These are phyloP conservation scores for Furcula furcula DNA, from an alignment of 2,888 invertebrate genomes.

Conservation along the genomic window DNA sequence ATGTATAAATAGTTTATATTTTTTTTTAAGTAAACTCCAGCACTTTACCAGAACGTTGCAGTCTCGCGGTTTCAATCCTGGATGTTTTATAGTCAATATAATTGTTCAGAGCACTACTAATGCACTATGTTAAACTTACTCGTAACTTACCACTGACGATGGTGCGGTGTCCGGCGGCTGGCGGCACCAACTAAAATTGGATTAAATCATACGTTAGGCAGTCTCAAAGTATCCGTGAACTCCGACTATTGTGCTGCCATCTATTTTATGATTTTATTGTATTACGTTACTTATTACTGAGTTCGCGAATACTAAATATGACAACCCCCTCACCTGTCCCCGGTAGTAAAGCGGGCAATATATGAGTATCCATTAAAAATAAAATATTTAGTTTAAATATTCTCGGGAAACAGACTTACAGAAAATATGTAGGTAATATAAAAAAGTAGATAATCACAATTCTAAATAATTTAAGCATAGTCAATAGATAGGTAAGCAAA, in stretches of 20 bases:
- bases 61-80: constrained; percentile 27
- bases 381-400: not conserved
- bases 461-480: too few species aligned
- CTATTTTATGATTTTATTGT: not conserved
- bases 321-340: not conserved
- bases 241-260: not conserved
- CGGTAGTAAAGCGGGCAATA: not conserved
- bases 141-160: constrained; percentile 66
- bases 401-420: too few species aligned
- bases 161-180: constrained; percentile 20
- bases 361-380: not conserved
- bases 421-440: too few species aligned
- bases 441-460: too few species aligned
- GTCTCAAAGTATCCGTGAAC: constrained; percentile 1
- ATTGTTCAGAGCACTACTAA: constrained; percentile 54
- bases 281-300: not conserved
- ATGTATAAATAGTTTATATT: constrained; percentile 7
- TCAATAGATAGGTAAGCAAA: too few species aligned
- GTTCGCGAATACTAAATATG: constrained; percentile 1
- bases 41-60: constrained; percentile 40
- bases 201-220: constrained; percentile 19
- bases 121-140: constrained; percentile 64
- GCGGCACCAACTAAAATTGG: constrained; percentile 66
- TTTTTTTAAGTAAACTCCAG: constrained; percentile 35
- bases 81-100: constrained; percentile 9